Percentiles rank a stretch among this genome's conserved stretches.
phyloP scores from a whole-genome alignment of 2,797 vertebrate genomes.

The Acanthiza pusilla region DNA sequence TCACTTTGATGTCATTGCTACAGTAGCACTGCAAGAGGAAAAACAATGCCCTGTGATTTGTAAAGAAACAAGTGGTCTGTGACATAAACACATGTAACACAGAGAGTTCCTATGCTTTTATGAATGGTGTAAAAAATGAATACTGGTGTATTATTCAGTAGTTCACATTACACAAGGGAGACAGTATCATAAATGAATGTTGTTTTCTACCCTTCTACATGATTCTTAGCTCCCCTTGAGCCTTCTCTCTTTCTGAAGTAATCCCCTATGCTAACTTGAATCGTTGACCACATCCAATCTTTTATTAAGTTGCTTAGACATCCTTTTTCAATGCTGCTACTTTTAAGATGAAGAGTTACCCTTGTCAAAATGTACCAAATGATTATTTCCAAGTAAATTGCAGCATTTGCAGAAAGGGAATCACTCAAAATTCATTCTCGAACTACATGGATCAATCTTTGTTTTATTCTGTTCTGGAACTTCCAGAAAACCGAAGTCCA shows the following conservation, averaged over 20 bases:
- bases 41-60: background rate
- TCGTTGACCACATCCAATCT: background rate
- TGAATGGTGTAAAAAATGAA: background rate
- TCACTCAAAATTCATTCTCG: background rate
- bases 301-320: background rate
- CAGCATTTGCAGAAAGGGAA: background rate
- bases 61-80: background rate
- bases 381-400: background rate
- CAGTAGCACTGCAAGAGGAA: background rate
- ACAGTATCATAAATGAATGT: background rate
- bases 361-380: background rate
- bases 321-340: background rate
- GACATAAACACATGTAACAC: accelerated
- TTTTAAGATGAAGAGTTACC: background rate
- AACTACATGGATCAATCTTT: background rate
- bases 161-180: background rate
- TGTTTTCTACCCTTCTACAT: background rate
- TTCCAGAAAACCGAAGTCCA: background rate
- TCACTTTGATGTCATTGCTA: background rate
- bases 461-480: background rate
- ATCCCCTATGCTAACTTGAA: background rate
- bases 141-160: background rate
- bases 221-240: background rate
- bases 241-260: background rate
- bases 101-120: background rate